A percentile compares a stretch with the other conserved stretches of the same genome.
Conservation (phyloP, 2,797 vertebrate genomes). For the Hapalemur alaotrensis region DNA sequence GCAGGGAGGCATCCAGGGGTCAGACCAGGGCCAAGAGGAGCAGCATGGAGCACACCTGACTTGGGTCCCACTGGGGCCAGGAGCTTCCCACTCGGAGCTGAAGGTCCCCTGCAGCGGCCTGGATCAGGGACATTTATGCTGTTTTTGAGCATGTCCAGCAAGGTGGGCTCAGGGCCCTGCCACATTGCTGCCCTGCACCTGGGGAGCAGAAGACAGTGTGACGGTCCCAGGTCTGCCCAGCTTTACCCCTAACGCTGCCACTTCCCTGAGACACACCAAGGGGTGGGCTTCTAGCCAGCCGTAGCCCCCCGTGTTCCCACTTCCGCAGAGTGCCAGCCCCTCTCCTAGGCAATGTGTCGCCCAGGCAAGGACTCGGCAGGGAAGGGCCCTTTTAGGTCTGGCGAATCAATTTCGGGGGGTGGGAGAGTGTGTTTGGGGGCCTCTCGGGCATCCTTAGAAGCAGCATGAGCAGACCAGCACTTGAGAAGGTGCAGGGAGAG, state of each 20-base stretch:
- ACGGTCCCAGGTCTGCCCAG: not conserved
- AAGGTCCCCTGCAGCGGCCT: not conserved
- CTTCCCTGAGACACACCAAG: no score
- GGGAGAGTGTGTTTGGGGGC: no score
- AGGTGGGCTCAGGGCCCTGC: not conserved
- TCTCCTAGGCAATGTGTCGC: no score
- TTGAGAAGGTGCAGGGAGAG: not conserved
- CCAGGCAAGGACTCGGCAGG: not conserved
- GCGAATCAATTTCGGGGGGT: no score
- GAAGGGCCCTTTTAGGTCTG: not conserved
- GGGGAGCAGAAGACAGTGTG: not conserved
- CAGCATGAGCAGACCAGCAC: not conserved
- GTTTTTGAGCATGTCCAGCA: no score
- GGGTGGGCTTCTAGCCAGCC: not conserved
- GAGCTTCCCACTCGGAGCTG: not conserved
- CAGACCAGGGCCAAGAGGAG: not conserved
- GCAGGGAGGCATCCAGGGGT: not conserved
- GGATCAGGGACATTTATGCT: not conserved
- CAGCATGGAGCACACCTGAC: not conserved
- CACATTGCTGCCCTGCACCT: not conserved
- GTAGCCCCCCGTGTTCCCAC: no score
- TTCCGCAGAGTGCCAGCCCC: no score
- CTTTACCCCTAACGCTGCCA: not conserved
- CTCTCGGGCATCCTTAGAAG: not conserved
- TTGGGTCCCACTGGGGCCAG: no score